Evolutionary conservation across 2,888 invertebrate species (phyloP).

Genomic region (Drosophila melanocephala): DNA sequence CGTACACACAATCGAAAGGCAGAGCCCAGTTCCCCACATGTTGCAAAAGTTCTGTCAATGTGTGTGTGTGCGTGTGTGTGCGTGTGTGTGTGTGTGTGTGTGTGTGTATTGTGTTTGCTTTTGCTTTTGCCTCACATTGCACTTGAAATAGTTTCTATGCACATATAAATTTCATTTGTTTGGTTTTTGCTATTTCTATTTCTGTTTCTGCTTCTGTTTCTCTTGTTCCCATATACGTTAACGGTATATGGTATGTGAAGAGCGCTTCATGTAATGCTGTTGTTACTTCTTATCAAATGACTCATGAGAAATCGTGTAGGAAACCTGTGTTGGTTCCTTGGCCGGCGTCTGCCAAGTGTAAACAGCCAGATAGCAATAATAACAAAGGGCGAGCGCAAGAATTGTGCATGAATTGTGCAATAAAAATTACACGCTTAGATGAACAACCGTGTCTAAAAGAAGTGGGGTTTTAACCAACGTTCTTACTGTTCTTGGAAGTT

Average conservation of each 20-base stretch:
- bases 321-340: constrained; percentile 19
- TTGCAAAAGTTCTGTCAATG: constrained; percentile 23
- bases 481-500: background rate
- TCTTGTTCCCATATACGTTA: constrained; percentile 4
- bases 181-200: constrained; percentile 30
- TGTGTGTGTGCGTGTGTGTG: background rate
- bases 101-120: constrained; percentile 24
- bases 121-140: constrained; percentile 54
- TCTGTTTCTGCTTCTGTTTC: constrained; percentile 40
- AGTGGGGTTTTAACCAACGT: background rate
- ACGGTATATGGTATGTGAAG: constrained; percentile 13
- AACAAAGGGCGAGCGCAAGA: constrained; percentile 16
- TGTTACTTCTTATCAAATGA: constrained; percentile 71
- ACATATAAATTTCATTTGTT: constrained; percentile 21
- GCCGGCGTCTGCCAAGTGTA: constrained; percentile 30
- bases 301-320: constrained; percentile 49
- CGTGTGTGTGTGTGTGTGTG: constrained; percentile 6
- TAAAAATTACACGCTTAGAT: constrained; percentile 35
- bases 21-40: constrained; percentile 31
- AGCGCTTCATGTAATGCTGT: constrained; percentile 35
- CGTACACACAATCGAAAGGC: constrained; percentile 3
- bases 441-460: background rate
- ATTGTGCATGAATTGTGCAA: constrained; percentile 64
- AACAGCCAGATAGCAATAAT: constrained; percentile 27
- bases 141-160: constrained; percentile 69